Conservation (phyloP, 2,888 invertebrate species). For the Nephrocerus scutellatus region DNA sequence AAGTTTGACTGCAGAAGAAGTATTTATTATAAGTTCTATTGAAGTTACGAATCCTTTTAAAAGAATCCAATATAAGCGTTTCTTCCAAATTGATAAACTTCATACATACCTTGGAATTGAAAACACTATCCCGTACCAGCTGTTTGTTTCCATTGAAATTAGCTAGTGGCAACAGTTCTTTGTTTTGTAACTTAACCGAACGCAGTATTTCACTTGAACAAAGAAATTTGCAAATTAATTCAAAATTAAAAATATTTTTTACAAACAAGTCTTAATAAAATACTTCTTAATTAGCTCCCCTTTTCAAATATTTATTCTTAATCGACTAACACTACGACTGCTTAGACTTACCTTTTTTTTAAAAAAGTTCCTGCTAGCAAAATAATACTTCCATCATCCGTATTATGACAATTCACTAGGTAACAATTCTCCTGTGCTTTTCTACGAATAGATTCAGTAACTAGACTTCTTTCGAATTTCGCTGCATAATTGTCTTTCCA, state of each 20-base stretch:
- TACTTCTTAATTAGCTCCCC: no score
- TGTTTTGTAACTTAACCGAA: conserved; percentile 48
- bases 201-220: conserved; percentile 47
- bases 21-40: not conserved
- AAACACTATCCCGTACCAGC: conserved; percentile 62
- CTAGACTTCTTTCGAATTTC: conserved; percentile 51
- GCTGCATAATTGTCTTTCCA: conserved; percentile 55
- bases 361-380: conserved; percentile 60
- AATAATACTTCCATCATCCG: conserved; percentile 49
- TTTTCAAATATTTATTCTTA: conserved; percentile 53
- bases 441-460: conserved; percentile 56
- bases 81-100: conserved; percentile 4
- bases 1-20: conserved; percentile 51
- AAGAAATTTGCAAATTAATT: conserved; percentile 9
- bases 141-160: conserved; percentile 61
- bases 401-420: conserved; percentile 55
- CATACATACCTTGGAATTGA: conserved; percentile 54
- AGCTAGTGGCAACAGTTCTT: conserved; percentile 52
- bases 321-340: no score
- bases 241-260: not conserved
- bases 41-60: not conserved
- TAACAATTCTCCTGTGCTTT: conserved; percentile 58
- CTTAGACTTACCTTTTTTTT: conserved; percentile 51
- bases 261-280: not conserved
- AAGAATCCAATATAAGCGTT: not conserved